Conservation (phyloP, 1,140 invertebrate species). For the Lucilia sericata region DNA sequence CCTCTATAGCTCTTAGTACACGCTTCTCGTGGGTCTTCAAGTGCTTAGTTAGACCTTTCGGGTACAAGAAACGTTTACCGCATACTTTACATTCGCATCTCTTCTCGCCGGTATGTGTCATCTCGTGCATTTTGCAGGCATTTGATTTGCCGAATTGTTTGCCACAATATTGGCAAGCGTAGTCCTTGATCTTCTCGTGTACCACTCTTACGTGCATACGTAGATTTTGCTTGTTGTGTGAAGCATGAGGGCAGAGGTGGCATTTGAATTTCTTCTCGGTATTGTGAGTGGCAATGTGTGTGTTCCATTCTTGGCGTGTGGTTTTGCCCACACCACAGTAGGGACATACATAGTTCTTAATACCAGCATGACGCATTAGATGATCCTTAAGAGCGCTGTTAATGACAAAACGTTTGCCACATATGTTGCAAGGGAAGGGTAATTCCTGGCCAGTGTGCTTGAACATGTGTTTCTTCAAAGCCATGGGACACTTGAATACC, state of each 20-base stretch:
- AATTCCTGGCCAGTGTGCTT: conserved; percentile 71
- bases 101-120: conserved; percentile 70
- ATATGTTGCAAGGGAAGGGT: conserved; percentile 72
- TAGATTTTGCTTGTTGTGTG: conserved; percentile 63
- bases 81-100: conserved; percentile 65
- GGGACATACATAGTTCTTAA: conserved; percentile 65
- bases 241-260: conserved; percentile 62
- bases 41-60: conserved; percentile 64
- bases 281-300: conserved; percentile 63
- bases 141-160: conserved; percentile 66
- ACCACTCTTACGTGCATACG: conserved; percentile 65
- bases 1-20: conserved; percentile 61
- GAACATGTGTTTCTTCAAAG: conserved; percentile 70
- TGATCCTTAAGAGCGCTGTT: conserved; percentile 64
- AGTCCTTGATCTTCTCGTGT: conserved; percentile 65
- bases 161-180: conserved; percentile 64
- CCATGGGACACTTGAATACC: conserved; percentile 63
- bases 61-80: conserved; percentile 63
- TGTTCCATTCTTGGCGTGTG: conserved; percentile 64
- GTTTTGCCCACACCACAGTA: conserved; percentile 65
- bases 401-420: conserved; percentile 67
- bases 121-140: conserved; percentile 65
- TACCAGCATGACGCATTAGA: conserved; percentile 64
- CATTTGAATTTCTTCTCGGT: conserved; percentile 66
- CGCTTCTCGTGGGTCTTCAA: conserved; percentile 65